Conservation (phyloP, 1,140 invertebrate species). For the Leucophenga varia region DNA sequence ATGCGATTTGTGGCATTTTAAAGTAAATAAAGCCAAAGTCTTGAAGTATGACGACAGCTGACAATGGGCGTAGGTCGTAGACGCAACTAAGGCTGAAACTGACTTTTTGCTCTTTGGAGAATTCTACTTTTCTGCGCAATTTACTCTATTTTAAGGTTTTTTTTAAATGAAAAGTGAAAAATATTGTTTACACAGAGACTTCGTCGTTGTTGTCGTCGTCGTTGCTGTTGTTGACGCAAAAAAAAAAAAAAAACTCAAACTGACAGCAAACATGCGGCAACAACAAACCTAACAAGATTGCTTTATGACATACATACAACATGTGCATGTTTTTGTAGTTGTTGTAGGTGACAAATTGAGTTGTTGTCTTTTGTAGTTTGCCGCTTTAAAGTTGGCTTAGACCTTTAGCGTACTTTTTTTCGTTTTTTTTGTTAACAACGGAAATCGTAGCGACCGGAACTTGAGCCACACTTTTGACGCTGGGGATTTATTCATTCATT, state of each 20-base stretch:
- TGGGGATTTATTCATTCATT: constrained; percentile 23
- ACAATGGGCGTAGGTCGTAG: no score
- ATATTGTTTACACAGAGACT: constrained; percentile 6
- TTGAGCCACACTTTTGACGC: constrained; percentile 45
- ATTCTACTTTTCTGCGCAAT: no score
- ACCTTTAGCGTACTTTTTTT: constrained; percentile 14
- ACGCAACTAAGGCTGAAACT: no score
- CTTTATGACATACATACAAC: no score
- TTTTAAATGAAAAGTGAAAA: constrained; percentile 17
- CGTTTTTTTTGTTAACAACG: constrained; percentile 37
- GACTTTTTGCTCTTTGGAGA: no score
- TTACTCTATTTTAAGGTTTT: no score
- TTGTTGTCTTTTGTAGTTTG: constrained; percentile 28
- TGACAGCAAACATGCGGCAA: not conserved
- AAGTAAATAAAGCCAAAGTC: no score
- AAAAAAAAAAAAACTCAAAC: not conserved
- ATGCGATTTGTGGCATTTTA: no score
- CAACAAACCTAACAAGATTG: not conserved
- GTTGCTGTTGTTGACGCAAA: no score
- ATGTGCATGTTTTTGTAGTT: not conserved
- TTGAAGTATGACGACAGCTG: no score
- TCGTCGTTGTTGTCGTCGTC: no score
- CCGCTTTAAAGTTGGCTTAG: constrained; percentile 11
- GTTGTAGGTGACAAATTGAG: constrained; percentile 52
- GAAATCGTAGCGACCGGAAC: constrained; percentile 48